Evolutionary conservation across 2,113 vertebrate species (phyloP).

Genomic region (Heterotilapia buettikoferi): DNA sequence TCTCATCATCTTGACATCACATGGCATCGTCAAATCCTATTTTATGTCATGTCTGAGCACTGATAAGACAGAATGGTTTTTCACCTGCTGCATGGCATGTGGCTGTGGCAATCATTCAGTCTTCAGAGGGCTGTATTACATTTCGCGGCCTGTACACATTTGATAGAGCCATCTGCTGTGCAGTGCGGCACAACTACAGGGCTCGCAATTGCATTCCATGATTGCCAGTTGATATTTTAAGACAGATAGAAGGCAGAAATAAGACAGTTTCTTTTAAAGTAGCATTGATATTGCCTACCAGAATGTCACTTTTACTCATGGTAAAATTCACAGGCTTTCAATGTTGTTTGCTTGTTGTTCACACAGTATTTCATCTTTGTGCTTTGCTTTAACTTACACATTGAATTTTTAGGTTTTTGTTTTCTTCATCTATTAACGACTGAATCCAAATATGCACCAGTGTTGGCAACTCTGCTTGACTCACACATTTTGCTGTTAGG

Average conservation of each 20-base stretch:
- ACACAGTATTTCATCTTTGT: neutral
- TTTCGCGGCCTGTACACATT: constrained; percentile 4
- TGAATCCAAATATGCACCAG: neutral
- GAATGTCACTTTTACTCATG: neutral
- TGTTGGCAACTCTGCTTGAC: neutral
- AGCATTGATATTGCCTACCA: neutral
- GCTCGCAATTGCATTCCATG: neutral
- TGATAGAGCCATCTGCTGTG: constrained; percentile 23
- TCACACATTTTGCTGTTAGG: neutral
- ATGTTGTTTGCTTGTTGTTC: neutral
- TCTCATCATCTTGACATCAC: neutral
- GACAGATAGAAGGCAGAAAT: neutral
- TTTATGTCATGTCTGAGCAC: neutral
- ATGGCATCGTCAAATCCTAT: neutral
- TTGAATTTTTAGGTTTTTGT: neutral
- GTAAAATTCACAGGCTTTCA: neutral
- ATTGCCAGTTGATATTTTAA: constrained; percentile 17
- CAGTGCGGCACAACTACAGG: neutral
- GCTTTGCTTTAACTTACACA: neutral
- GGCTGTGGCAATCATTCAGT: neutral
- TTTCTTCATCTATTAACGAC: neutral
- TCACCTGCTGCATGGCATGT: constrained; percentile 19
- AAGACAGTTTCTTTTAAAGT: neutral
- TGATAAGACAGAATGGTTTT: constrained; percentile 29
- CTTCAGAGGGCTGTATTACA: neutral